Evolutionary conservation across 2,888 invertebrate genomes (phyloP).

Genomic region (Agrilus mali): DNA sequence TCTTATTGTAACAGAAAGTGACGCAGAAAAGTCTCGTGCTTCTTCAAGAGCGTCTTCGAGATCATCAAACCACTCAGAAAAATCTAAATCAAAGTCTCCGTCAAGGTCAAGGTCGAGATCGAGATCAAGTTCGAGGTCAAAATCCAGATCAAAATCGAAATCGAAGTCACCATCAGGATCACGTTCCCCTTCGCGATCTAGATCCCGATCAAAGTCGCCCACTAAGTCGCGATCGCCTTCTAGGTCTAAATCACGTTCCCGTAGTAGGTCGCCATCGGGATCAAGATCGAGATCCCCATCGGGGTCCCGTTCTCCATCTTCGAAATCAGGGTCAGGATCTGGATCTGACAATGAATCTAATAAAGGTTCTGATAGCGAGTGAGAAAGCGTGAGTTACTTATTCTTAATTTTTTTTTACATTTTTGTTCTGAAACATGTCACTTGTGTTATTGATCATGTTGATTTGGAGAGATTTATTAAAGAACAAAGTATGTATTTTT

Average conservation of each 20-base stretch:
- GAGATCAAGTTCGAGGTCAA: conserved; percentile 25
- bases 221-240: conserved; percentile 23
- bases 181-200: conserved; percentile 22
- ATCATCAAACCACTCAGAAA: conserved; percentile 30
- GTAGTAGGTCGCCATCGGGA: conserved; percentile 20
- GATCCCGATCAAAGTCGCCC: conserved; percentile 27
- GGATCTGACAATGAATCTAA: conserved; percentile 19
- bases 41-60: conserved; percentile 20
- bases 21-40: conserved; percentile 25
- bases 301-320: conserved; percentile 16
- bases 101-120: conserved; percentile 27
- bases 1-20: conserved; percentile 22
- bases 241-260: conserved; percentile 21
- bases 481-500: too few species aligned
- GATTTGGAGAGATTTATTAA: background rate
- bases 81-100: conserved; percentile 36
- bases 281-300: conserved; percentile 24
- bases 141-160: conserved; percentile 22
- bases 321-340: conserved; percentile 32
- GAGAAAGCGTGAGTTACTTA: conserved; percentile 3
- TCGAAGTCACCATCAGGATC: conserved; percentile 23
- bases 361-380: conserved; percentile 20
- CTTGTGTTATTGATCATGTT: conserved; percentile 10
- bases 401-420: background rate
- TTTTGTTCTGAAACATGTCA: background rate